Base-by-base conservation (phyloP, 2,888 invertebrate species). In the Seira ritae region DNA sequence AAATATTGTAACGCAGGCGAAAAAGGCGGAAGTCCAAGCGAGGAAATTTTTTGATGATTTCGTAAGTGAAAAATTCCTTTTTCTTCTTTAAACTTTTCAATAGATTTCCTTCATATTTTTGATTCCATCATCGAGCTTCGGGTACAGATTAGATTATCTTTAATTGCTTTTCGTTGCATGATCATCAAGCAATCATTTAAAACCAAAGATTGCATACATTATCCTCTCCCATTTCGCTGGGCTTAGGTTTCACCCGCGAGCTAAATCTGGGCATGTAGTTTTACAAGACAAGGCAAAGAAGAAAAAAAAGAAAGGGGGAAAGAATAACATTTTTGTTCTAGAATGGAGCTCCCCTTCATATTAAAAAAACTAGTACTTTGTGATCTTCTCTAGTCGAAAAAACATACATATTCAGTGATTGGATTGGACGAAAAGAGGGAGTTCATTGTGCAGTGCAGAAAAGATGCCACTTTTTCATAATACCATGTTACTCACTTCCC, bases 1-100 rank as follows among this genome's bases (percentile, higher is more conserved):
- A 74, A 86, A 89, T 71, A 89, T 89, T 23, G 81, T 88, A 2
- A 86, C 86, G 3, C 88, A 89, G 80, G 86, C 87, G n/a, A 81
- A 71, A 19, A 89, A 88, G 78, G 89, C 89, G 37, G 86, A 86
- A 75, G 65, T 80, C 66, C 89, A 89, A 68, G 87, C 88, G 24
- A 65, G 80, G 12, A 79, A 81, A 70, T 89, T 89, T 75, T 85
- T 88, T 65, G 74, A 79, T n/a, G 81, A 81, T 46, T 89, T 86
- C 83, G 89, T 89, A 88, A 89, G 89, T 89, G 22, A 22, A 8
- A 50, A 19, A 76, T 15, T 37, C 10, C 15, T 31, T 78, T n/a
- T n/a, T n/a, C n/a, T n/a, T n/a, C n/a, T n/a, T n/a, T n/a, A n/a
- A n/a, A n/a, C n/a, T 37, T 62, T 70, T 55, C 65, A 8, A 60